These are phyloP conservation scores for Dichetophora obliterata DNA, from an alignment of 2,888 invertebrate genomes.

Conservation along the genomic window DNA sequence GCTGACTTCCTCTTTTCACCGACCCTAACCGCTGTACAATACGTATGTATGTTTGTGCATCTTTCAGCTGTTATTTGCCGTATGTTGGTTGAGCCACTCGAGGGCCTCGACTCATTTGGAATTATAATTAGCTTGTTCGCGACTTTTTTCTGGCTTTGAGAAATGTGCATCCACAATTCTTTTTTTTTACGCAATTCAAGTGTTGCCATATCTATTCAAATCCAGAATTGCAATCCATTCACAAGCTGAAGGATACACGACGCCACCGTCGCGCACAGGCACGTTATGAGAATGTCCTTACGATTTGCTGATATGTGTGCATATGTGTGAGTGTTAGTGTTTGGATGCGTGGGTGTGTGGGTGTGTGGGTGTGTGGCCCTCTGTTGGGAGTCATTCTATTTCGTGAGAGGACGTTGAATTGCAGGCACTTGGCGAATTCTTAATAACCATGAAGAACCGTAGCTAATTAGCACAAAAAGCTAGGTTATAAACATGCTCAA, in stretches of 20 bases:
- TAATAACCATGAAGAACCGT: slow-evolving; percentile 68
- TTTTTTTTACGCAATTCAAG: slow-evolving; percentile 37
- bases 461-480: slow-evolving; percentile 68
- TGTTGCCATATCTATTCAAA: slow-evolving; percentile 37
- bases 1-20: no score
- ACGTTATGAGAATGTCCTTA: background rate
- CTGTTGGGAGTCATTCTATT: slow-evolving; percentile 43
- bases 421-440: slow-evolving; percentile 65
- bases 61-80: no score
- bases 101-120: slow-evolving; percentile 15
- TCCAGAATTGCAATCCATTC: slow-evolving; percentile 29
- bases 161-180: slow-evolving; percentile 30
- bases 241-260: slow-evolving; percentile 37
- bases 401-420: slow-evolving; percentile 47
- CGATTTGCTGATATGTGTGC: background rate
- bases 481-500: slow-evolving; percentile 67
- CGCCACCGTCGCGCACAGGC: background rate
- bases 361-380: slow-evolving; percentile 20
- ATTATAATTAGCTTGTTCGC: slow-evolving; percentile 34
- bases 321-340: background rate
- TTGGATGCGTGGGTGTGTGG: background rate
- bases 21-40: no score
- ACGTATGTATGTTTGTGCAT: no score
- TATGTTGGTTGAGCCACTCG: background rate
- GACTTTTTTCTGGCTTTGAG: slow-evolving; percentile 7